Evolutionary conservation across 2,797 vertebrate species (phyloP), one percentile per base, ranked within the genome.

Genomic region (Halcyon chelicuti): DNA sequence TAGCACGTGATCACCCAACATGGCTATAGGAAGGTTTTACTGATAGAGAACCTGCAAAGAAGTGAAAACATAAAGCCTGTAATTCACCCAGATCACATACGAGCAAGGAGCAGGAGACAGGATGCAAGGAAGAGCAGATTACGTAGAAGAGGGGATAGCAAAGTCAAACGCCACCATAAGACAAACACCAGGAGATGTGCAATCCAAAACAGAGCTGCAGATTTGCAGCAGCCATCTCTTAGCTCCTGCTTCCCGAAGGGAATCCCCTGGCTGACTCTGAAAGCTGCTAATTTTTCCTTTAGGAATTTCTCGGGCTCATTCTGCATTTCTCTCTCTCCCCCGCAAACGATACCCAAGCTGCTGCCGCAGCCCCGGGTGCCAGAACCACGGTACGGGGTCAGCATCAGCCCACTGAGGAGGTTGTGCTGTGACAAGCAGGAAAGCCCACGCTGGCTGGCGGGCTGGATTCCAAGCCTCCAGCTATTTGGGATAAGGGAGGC

Each of bases 401-500:
- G 17, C 61, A 37, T 20, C 91, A 94, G 60, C 63, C 66, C 51
- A 6, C 15, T 4, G 15, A 49, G 72, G 1, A 58, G 61, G 26
- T 23, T 39, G 6, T 57, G 7, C 63, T 68, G 75, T 5, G 61
- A 60, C 80, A 91, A 35, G 20, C 31, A 77, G 88, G 81, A 62
- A 52, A 86, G 66, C 75, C 89, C 89, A 83, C 12, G 6, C 94
- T 39, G 75, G 12, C 78, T 60, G 61, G 13, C 1, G 1, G 84
- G 81, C 93, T 93, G 70, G 3, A 67, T 72, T 77, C 91, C 84
- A 78, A 88, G 70, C 95, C 81, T 78, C 9, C 63, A 94, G 96
- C 95, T 90, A 88, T 67, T 90, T 71, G 44, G 78, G 84, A 86
- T 37, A 55, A 86, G 49, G 49, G 47, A 88, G 42, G 61, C 63